Conservation (phyloP, 2,888 invertebrate species). For the Scrobipalpa costella region DNA sequence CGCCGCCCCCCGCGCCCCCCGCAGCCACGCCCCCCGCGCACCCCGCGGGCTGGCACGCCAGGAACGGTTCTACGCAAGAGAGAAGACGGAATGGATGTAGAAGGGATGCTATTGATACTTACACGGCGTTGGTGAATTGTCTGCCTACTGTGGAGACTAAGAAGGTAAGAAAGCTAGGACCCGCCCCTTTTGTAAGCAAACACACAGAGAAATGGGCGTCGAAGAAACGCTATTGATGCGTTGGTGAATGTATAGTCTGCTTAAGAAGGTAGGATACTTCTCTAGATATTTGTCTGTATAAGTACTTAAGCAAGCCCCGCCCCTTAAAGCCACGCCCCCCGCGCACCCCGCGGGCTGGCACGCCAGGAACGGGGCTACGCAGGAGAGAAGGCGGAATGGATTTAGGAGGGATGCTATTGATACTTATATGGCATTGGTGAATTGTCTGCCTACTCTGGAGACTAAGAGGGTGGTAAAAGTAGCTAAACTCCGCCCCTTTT, state of each 20-base stretch:
- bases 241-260: too few species aligned
- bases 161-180: conserved; percentile 52
- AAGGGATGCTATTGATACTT: conserved; percentile 58
- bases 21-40: conserved; percentile 27
- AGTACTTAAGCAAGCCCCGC: conserved; percentile 31
- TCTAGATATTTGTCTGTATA: too few species aligned
- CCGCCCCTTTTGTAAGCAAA: too few species aligned
- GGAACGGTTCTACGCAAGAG: conserved; percentile 54
- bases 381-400: conserved; percentile 61
- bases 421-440: conserved; percentile 70
- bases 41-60: conserved; percentile 46
- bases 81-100: conserved; percentile 63
- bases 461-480: conserved; percentile 65
- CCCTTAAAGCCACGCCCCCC: conserved; percentile 29
- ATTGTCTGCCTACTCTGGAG: conserved; percentile 67
- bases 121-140: conserved; percentile 68
- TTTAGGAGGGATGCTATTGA: conserved; percentile 56
- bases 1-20: conserved; percentile 37
- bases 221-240: too few species aligned
- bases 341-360: conserved; percentile 43
- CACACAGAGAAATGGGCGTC: too few species aligned
- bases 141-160: conserved; percentile 71
- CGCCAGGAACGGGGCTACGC: conserved; percentile 52
- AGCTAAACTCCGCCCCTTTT: too few species aligned
- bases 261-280: too few species aligned